Percentiles rank a stretch among this genome's conserved stretches.
Conservation (phyloP, 2,797 vertebrate species). For the Eulemur rubriventer region DNA sequence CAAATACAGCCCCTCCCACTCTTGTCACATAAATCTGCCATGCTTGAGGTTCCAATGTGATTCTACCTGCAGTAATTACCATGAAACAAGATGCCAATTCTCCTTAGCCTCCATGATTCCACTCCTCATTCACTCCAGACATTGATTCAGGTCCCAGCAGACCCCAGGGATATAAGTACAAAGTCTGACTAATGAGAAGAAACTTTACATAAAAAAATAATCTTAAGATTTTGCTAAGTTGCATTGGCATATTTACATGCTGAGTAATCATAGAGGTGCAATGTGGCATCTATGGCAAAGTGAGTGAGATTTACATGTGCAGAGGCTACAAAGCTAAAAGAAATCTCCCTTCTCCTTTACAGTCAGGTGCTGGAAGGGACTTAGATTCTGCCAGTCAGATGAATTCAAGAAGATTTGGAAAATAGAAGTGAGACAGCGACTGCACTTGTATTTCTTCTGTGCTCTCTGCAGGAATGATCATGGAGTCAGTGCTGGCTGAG, state of each 20-base stretch:
- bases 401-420: not conserved
- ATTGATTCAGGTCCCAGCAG: not conserved
- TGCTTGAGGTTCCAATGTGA: not conserved
- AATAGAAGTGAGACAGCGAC: not conserved
- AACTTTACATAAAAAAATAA: not conserved
- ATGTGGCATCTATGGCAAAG: not conserved
- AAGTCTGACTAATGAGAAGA: not conserved
- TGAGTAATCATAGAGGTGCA: not conserved
- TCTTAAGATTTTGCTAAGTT: not conserved
- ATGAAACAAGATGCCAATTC: not conserved
- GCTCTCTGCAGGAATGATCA: not conserved
- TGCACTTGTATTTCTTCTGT: not conserved
- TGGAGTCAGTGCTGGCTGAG: fast-evolving
- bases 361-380: not conserved
- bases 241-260: no score
- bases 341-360: not conserved
- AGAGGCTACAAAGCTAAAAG: not conserved
- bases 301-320: not conserved
- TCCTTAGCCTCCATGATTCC: not conserved
- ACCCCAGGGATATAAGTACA: not conserved
- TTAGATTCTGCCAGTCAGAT: not conserved
- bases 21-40: not conserved
- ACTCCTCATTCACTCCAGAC: not conserved
- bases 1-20: not conserved
- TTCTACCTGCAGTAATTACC: not conserved